Base-by-base conservation (phyloP, 2,797 vertebrate genomes). In the Nyctalus aviator region DNA sequence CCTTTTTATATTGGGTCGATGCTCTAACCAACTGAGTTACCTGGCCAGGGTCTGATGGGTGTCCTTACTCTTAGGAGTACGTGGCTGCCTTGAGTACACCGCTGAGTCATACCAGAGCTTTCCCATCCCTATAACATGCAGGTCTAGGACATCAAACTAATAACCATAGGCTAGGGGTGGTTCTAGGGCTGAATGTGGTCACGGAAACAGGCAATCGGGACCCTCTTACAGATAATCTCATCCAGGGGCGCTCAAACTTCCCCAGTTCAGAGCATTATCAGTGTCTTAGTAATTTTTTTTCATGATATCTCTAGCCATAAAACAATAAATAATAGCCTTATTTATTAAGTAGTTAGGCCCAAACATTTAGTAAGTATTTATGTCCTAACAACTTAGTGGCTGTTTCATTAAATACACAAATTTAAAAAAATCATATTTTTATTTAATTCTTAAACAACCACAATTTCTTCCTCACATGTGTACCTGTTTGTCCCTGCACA, bases 311-410 rank as follows among this genome's bases (percentile, higher is more conserved):
- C 15, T 78, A 83, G 35, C 25, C 21, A n/a, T 77, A 81, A 87
- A 91, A 30, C 27, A 84, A 57, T 57, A 86, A 59, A 23, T 44
- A 90, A 72, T 2, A 57, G 20, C 18, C 20, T 21, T 27, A 37
- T 11, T 46, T 68, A 85, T 73, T 91, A 91, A 50, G 32, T 69
- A 81, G 48, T 30, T 88, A 84, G 62, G 13, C 57, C 23, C 50
- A 62, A 69, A 93, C 15, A 84, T 48, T 91, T 93, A 90, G 30
- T n/a, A 94, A 72, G 4, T 72, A 77, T 71, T 92, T 81, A n/a
- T 59, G 57, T 20, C 32, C 3, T 83, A 78, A 82, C 20, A 69
- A 88, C 32, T 82, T 82, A 82, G 32, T 57, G 35, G 8, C 5
- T 84, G 1, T 50, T 79, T 88, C 83, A 44, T 86, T 81, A 94